Evolutionary conservation across 1,140 invertebrate species (phyloP).

Genomic region (Cyrtorhinus lividipennis): DNA sequence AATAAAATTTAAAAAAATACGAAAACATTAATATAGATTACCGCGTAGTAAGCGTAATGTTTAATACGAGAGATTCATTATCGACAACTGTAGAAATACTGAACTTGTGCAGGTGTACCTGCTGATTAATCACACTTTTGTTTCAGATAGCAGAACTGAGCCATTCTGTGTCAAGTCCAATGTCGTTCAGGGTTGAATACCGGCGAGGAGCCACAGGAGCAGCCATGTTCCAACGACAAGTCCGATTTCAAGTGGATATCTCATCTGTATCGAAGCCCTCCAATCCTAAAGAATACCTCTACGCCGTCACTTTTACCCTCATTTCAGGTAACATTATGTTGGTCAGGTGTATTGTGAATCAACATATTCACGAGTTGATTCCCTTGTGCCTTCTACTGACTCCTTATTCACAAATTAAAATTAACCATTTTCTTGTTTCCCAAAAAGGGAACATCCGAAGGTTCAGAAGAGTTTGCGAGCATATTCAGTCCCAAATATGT

Average conservation of each 20-base stretch:
- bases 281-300: conserved; percentile 66
- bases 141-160: conserved; percentile 96
- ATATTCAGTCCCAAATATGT: conserved; percentile 82
- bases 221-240: conserved; percentile 91
- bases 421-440: too few relatives aligned
- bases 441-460: conserved; percentile 88
- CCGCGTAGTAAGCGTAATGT: too few relatives aligned
- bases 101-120: too few relatives aligned
- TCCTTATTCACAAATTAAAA: too few relatives aligned
- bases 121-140: too few relatives aligned
- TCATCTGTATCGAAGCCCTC: conserved; percentile 52
- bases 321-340: conserved; percentile 86
- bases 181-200: conserved; percentile 96
- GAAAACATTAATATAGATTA: too few relatives aligned
- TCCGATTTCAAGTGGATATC: conserved; percentile 80
- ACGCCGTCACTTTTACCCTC: conserved; percentile 90
- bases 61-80: too few relatives aligned
- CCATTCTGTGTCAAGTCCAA: conserved; percentile 94
- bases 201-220: conserved; percentile 81
- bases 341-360: too few relatives aligned
- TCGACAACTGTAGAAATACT: too few relatives aligned
- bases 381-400: too few relatives aligned
- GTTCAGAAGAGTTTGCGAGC: conserved; percentile 89
- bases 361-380: too few relatives aligned
- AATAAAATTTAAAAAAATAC: too few relatives aligned